Evolutionary conservation across 2,113 vertebrate species (phyloP), one percentile per base, ranked within the genome.

Genomic region (Girardinichthys multiradiatus): DNA sequence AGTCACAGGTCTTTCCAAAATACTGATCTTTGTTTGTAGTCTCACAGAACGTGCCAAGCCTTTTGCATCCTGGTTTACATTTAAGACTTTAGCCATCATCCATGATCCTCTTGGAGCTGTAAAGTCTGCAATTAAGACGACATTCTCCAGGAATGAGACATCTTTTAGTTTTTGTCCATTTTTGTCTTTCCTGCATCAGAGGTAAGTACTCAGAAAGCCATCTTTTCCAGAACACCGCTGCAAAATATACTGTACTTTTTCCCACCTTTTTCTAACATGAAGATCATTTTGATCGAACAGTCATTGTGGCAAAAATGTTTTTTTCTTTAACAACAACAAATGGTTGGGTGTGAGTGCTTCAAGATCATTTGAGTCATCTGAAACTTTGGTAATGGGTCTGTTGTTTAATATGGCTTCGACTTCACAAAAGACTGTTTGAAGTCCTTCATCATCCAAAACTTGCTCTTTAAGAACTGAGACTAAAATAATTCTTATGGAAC

Each of bases 1-100:
- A 57, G 51, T 24, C 14, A 28, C 29, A 33, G 26, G 67, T 27
- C 67, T 69, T 69, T 69, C 67, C 26, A 69, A 39, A 58, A 58
- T 15, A 9, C 68, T 28, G 5, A 31, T 39, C 0, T 69, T 63
- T 11, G 61, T 63, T 37, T 35, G 30, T n/a, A 63, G 31, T 35
- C 4, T 19, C 30, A 63, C 61, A n/a, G 61, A 63, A 12, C 21
- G 8, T 19, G 13, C 9, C 9, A 14, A 24, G 9, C 61, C 61
- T 24, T 35, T 35, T 35, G 61, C 31, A 37, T 63, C 19, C 17
- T 35, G 19, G 7, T 63, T 63, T 4, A 63, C 29, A 61, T 4
- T 19, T 19, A 33, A 62, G 29, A 33, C 30, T 11, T 35, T 35
- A 3, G 19, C 60, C 60, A 63, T 63, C 8, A 35, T 35, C 58